These are phyloP conservation scores for Drosophila peninsularis DNA, from an alignment of 2,888 invertebrate genomes.

Conservation along the genomic window DNA sequence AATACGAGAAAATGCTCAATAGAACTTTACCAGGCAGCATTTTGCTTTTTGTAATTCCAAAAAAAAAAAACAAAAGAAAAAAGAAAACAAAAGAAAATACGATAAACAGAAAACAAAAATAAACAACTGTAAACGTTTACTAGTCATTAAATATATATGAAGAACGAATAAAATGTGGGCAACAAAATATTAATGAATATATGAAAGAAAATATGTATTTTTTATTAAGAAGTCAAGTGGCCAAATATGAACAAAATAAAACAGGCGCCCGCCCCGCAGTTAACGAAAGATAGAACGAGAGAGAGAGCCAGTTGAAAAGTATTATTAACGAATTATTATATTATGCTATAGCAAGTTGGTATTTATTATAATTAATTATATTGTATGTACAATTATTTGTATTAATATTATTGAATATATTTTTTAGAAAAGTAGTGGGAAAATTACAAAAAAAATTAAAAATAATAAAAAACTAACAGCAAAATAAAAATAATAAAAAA, in stretches of 20 bases:
- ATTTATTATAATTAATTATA: conserved; percentile 76
- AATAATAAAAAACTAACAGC: conserved; percentile 15
- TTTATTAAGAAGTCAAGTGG: conserved; percentile 66
- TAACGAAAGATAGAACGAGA: conserved; percentile 6
- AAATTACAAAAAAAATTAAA: conserved; percentile 24
- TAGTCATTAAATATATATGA: conserved; percentile 66
- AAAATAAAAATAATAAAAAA: conserved; percentile 24
- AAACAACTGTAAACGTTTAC: conserved; percentile 73
- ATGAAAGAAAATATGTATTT: conserved; percentile 60
- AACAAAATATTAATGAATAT: conserved; percentile 17
- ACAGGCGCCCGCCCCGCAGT: conserved; percentile 23
- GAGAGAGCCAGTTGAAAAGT: conserved; percentile 68
- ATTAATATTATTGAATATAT: conserved; percentile 74
- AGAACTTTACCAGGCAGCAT: conserved; percentile 61
- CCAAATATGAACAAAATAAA: conserved; percentile 29
- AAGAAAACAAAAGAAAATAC: neutral
- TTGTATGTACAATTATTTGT: conserved; percentile 76
- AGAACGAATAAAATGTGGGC: conserved; percentile 4
- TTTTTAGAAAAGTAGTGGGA: conserved; percentile 77
- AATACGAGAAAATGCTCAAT: conserved; percentile 52
- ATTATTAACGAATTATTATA: conserved; percentile 70
- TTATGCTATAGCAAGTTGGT: conserved; percentile 78
- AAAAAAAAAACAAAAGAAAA: neutral
- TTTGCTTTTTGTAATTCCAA: conserved; percentile 52
- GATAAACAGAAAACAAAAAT: conserved; percentile 34